phyloP scores from a whole-genome alignment of 2,113 vertebrate species.

The Zapornia atra region DNA sequence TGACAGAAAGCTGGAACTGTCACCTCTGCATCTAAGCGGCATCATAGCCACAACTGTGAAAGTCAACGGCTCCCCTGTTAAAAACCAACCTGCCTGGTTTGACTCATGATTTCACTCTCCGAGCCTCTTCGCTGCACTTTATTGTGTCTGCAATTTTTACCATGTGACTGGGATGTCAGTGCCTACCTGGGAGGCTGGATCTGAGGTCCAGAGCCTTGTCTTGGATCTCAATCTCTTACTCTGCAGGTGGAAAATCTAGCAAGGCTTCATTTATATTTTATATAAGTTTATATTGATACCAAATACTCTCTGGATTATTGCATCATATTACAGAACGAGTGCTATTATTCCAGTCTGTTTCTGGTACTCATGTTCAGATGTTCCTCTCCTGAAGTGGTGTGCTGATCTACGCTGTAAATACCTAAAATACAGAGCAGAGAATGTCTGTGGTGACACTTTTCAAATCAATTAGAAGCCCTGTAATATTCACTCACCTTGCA shows the following conservation, averaged over 20 bases:
- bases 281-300: not conserved
- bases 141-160: no score
- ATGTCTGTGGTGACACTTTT: not conserved
- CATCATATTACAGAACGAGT: not conserved
- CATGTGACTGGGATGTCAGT: not conserved
- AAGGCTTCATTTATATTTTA: not conserved
- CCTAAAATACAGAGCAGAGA: not conserved
- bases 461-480: not conserved
- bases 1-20: not conserved
- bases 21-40: not conserved
- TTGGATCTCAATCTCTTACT: not conserved
- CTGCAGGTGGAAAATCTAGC: not conserved
- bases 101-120: not conserved
- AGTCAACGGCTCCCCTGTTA: not conserved
- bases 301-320: not conserved
- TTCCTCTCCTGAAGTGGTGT: not conserved
- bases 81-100: not conserved
- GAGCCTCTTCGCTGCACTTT: not conserved
- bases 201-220: not conserved
- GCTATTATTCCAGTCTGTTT: not conserved
- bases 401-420: not conserved
- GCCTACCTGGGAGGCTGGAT: not conserved
- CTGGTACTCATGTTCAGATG: not conserved
- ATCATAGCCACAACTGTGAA: not conserved
- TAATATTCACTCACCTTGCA: not conserved